Evolutionary conservation across 2,113 vertebrate species (phyloP).

Genomic region (Xiphorhynchus elegans): DNA sequence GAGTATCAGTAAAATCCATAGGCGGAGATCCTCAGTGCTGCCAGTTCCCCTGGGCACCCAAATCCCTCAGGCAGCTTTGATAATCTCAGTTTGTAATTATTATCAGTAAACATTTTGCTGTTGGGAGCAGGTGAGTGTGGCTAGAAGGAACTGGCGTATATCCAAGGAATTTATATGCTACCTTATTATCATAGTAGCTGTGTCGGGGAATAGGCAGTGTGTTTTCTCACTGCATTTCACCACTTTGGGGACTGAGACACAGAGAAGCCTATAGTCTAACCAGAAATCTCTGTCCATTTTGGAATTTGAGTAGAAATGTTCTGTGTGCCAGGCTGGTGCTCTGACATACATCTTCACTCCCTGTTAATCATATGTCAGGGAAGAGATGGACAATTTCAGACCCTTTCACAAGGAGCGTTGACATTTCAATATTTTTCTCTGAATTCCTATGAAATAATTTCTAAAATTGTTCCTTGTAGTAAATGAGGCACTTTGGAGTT

Average conservation of each 20-base stretch:
- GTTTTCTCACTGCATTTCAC: background rate
- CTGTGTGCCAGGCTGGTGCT: background rate
- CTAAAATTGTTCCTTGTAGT: background rate
- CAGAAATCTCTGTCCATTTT: background rate
- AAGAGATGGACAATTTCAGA: background rate
- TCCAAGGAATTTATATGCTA: background rate
- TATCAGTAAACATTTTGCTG: background rate
- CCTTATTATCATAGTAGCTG: background rate
- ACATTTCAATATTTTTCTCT: background rate
- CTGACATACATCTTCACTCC: background rate
- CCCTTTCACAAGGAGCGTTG: background rate
- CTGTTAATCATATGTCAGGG: background rate
- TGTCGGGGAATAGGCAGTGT: background rate
- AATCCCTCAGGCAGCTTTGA: background rate
- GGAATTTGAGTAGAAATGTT: background rate
- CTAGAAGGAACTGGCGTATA: background rate
- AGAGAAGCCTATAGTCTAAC: background rate
- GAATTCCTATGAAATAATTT: background rate
- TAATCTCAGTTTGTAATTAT: constrained; percentile 10
- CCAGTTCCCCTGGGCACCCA: background rate
- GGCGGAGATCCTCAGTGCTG: background rate
- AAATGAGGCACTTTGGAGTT: background rate
- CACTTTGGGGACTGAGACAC: background rate
- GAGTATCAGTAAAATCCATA: background rate
- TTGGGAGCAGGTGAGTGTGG: background rate